Conservation (phyloP, 1,140 invertebrate species). For the Camponotus floridanus region DNA sequence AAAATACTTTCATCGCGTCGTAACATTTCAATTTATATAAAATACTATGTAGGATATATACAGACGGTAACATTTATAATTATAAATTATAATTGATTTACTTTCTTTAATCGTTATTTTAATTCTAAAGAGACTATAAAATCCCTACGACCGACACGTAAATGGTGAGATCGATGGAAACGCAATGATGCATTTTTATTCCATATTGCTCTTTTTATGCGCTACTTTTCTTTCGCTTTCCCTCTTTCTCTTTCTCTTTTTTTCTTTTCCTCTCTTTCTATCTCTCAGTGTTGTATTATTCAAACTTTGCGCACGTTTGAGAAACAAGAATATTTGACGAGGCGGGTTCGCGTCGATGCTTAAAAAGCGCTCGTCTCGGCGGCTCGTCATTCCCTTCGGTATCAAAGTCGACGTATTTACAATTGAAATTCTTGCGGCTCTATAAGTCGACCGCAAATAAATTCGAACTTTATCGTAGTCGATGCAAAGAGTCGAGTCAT, state of each 20-base stretch:
- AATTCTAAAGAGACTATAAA: constrained; percentile 2
- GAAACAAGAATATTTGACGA: constrained; percentile 64
- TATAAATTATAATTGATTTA: constrained; percentile 29
- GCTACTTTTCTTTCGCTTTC: constrained; percentile 18
- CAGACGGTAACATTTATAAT: neutral
- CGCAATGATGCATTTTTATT: constrained; percentile 52
- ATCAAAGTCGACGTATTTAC: constrained; percentile 58
- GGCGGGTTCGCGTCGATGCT: constrained; percentile 53
- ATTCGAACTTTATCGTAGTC: constrained; percentile 42
- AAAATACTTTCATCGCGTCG: neutral
- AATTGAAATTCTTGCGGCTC: constrained; percentile 51
- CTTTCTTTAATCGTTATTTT: constrained; percentile 21
- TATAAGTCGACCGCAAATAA: constrained; percentile 42
- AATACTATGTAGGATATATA: constrained; percentile 6
- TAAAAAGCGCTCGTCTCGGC: constrained; percentile 57
- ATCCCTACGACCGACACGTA: neutral
- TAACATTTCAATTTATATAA: neutral
- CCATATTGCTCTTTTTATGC: constrained; percentile 42
- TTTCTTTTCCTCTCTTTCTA: neutral
- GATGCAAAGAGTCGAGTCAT: constrained; percentile 4
- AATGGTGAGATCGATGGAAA: constrained; percentile 48
- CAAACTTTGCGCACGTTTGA: constrained; percentile 63
- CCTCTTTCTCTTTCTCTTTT: too few relatives aligned
- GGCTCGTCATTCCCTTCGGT: constrained; percentile 53
- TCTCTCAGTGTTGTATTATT: constrained; percentile 45